A percentile compares a stretch with the other conserved stretches of the same genome.
Conservation (phyloP, 2,888 invertebrate species). For the Limnephilus lunatus region DNA sequence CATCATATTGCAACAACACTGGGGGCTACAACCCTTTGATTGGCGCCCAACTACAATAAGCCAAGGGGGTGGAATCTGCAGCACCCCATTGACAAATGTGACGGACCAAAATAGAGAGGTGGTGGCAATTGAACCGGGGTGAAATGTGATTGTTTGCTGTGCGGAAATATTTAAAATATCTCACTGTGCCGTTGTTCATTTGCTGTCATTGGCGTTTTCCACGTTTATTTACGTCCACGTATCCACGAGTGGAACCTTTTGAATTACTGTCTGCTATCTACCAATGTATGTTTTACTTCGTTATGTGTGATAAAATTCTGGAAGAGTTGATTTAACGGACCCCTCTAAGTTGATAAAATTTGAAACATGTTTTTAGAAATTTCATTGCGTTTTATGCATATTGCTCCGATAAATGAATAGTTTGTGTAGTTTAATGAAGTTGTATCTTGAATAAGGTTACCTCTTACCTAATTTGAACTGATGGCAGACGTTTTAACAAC, state of each 20-base stretch:
- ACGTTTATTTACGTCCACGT: not conserved
- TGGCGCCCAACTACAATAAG: conserved; percentile 10
- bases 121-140: conserved; percentile 38
- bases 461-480: too few species aligned
- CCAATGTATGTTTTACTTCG: not conserved
- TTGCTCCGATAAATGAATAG: too few species aligned
- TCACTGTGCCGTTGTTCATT: not conserved
- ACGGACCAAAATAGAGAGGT: conserved; percentile 35
- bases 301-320: not conserved
- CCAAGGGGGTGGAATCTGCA: not conserved
- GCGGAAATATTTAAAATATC: conserved; percentile 14
- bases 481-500: too few species aligned
- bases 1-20: conserved; percentile 49
- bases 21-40: conserved; percentile 46
- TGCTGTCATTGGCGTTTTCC: not conserved
- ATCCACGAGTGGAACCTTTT: not conserved
- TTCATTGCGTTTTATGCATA: too few species aligned
- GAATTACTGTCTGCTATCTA: not conserved
- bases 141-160: conserved; percentile 38
- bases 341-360: not conserved
- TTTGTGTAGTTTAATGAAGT: too few species aligned
- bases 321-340: not conserved
- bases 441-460: too few species aligned
- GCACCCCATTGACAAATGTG: conserved; percentile 47
- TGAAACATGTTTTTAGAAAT: too few species aligned